phyloP scores from a whole-genome alignment of 2,888 invertebrate species.

The Heliconius ethilla region DNA sequence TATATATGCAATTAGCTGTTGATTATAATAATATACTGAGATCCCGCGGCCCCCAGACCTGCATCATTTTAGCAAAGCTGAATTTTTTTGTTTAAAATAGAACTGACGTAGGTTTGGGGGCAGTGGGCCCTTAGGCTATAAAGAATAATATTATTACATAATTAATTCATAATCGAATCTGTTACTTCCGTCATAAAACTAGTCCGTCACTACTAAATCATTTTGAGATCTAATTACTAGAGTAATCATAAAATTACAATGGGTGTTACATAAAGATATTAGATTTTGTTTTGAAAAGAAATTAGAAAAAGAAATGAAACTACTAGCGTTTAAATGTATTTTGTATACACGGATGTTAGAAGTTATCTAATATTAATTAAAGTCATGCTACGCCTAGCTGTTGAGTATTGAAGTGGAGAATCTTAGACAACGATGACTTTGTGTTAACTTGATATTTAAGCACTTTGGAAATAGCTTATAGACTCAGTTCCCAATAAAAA shows the following conservation, averaged over 20 bases:
- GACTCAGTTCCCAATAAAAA: not conserved
- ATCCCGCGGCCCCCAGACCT: too few species aligned
- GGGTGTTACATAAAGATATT: not conserved
- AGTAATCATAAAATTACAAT: not conserved
- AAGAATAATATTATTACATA: not conserved
- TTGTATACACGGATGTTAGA: conserved; percentile 3
- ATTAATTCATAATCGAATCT: not conserved
- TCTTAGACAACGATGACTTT: not conserved
- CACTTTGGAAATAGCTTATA: not conserved
- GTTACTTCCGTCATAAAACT: not conserved
- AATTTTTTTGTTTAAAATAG: too few species aligned
- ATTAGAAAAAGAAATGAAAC: not conserved
- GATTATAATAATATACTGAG: too few species aligned
- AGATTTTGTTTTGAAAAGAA: not conserved
- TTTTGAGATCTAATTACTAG: not conserved
- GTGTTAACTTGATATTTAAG: not conserved
- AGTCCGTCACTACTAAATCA: not conserved
- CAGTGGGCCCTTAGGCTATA: not conserved
- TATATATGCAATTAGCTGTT: too few species aligned
- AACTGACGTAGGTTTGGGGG: too few species aligned
- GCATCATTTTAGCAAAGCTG: not conserved
- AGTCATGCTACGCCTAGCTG: not conserved
- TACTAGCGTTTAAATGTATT: not conserved
- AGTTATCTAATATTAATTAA: conserved; percentile 7
- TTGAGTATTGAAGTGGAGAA: not conserved